These are phyloP conservation scores for Mormyrus iriodes DNA, from an alignment of 2,113 vertebrate species.

Conservation along the genomic window DNA sequence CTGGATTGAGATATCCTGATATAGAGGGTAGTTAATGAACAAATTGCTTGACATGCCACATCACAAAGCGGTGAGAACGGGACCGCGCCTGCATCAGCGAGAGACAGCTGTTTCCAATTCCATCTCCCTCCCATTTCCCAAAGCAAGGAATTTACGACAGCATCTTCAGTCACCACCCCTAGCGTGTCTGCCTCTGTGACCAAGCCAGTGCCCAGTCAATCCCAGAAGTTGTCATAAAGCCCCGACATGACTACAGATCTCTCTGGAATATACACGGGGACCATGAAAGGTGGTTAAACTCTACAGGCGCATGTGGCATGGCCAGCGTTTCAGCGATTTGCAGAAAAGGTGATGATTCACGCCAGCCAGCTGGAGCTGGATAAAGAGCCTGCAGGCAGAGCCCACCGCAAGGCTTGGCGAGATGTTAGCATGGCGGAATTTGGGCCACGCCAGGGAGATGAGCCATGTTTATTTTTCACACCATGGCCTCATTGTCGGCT, in stretches of 20 bases:
- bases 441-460: background rate
- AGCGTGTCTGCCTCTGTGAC: background rate
- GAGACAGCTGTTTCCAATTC: background rate
- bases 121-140: background rate
- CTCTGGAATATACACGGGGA: background rate
- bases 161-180: background rate
- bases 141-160: background rate
- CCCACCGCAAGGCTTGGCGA: no score
- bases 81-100: background rate
- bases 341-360: background rate
- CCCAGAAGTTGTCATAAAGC: background rate
- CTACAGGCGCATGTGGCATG: background rate
- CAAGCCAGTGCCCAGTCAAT: background rate
- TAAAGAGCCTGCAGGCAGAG: background rate
- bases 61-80: background rate
- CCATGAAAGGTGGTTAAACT: background rate
- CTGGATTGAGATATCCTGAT: no score
- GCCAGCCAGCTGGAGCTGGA: background rate
- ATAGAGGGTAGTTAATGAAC: background rate
- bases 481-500: background rate
- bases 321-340: background rate
- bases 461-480: background rate
- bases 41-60: background rate
- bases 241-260: background rate
- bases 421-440: background rate